Evolutionary conservation across 2,797 vertebrate species (phyloP).

Genomic region (Potorous gilbertii): DNA sequence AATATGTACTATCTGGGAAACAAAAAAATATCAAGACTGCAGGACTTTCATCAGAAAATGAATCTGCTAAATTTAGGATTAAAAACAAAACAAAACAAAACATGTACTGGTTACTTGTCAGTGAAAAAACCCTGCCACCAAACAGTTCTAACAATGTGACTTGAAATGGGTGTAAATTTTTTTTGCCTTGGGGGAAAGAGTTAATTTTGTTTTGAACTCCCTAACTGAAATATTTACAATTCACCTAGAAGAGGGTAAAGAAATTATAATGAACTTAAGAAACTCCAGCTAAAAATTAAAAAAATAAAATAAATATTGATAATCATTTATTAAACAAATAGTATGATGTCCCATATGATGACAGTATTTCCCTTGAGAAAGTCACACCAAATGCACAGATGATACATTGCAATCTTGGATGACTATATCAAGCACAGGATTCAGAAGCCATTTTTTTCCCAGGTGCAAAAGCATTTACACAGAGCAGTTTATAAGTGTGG

Average conservation of each 20-base stretch:
- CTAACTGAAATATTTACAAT: constrained; percentile 49
- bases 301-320: constrained; percentile 54
- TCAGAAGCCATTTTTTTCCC: constrained; percentile 76
- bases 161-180: not conserved
- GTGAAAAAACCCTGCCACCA: not conserved
- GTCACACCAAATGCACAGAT: constrained; percentile 62
- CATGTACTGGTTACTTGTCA: not conserved
- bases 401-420: constrained; percentile 61
- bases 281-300: constrained; percentile 42
- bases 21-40: not conserved
- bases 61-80: not conserved
- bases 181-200: not conserved
- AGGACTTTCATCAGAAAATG: constrained; percentile 1
- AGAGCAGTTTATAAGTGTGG: constrained; percentile 74
- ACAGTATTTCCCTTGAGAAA: constrained; percentile 56
- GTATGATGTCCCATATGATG: constrained; percentile 44
- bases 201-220: constrained; percentile 47
- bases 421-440: constrained; percentile 79
- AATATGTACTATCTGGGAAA: constrained; percentile 6
- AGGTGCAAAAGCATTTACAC: constrained; percentile 79
- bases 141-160: not conserved
- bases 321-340: constrained; percentile 39
- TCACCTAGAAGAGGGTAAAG: constrained; percentile 55
- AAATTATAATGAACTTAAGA: constrained; percentile 70
- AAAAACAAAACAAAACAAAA: constrained; percentile 14